A percentile compares a stretch with the other conserved stretches of the same genome.
Evolutionary conservation across 2,888 invertebrate species (phyloP).

Genomic region (Acanthopleura granulata): DNA sequence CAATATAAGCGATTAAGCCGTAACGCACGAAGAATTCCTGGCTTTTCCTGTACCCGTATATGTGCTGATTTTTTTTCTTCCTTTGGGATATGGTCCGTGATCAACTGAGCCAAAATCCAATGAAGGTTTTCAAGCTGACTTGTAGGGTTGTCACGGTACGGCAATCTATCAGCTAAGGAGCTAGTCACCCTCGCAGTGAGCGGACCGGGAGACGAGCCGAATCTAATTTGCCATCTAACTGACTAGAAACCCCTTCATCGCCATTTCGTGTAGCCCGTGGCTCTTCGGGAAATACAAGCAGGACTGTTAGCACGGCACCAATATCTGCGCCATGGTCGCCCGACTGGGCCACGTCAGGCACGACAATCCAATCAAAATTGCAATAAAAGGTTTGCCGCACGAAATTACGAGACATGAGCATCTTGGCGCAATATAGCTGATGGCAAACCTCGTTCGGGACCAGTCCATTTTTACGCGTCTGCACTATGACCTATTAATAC

Average conservation of each 20-base stretch:
- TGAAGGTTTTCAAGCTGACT: constrained; percentile 1
- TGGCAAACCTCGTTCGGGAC: no score
- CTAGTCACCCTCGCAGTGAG: background rate
- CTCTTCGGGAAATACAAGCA: background rate
- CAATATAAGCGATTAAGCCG: no score
- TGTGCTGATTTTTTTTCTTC: background rate
- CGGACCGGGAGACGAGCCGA: constrained; percentile 1
- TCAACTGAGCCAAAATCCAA: background rate
- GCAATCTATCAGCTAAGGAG: constrained; percentile 6
- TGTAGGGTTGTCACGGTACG: background rate
- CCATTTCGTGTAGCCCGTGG: background rate
- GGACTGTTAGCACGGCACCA: background rate
- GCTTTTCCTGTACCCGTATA: no score
- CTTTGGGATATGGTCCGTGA: constrained; percentile 1
- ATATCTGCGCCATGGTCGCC: no score
- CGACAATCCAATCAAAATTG: no score
- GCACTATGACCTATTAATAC: no score
- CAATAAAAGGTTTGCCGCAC: no score
- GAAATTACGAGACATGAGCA: no score
- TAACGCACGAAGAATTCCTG: no score
- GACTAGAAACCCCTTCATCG: background rate
- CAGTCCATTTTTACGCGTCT: no score
- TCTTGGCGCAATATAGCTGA: no score
- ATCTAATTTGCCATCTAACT: constrained; percentile 7
- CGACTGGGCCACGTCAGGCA: no score